A percentile compares a stretch with the other conserved stretches of the same genome.
Conservation (phyloP, 2,113 vertebrate genomes). For the Syrmaticus mikado region DNA sequence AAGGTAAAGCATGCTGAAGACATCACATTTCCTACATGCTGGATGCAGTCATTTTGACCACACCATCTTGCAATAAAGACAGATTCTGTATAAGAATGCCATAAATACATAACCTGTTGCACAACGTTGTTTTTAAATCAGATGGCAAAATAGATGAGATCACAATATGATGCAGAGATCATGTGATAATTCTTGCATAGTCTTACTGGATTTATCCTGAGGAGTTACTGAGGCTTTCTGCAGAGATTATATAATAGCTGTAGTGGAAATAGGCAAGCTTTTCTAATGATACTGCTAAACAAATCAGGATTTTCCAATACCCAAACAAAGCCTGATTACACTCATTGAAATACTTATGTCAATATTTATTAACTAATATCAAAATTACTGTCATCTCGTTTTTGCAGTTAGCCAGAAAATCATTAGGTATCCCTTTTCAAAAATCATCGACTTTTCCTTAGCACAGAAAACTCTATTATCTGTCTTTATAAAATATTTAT, state of each 20-base stretch:
- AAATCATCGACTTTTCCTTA: conserved; percentile 53
- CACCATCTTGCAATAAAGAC: neutral
- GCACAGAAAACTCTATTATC: conserved; percentile 61
- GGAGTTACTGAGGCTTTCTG: neutral
- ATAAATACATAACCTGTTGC: neutral
- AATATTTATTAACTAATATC: conserved; percentile 64
- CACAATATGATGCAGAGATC: neutral
- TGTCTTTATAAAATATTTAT: conserved; percentile 67
- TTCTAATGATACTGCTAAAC: conserved; percentile 6
- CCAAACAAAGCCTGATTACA: conserved; percentile 18
- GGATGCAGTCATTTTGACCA: neutral
- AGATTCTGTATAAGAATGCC: neutral
- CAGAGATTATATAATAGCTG: conserved; percentile 15
- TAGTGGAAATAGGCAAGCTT: conserved; percentile 26
- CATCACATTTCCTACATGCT: neutral
- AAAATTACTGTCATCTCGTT: conserved; percentile 35
- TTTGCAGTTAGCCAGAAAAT: conserved; percentile 58
- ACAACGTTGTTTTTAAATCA: neutral
- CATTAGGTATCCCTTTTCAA: conserved; percentile 38
- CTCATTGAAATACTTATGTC: conserved; percentile 53
- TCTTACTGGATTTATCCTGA: conserved; percentile 8
- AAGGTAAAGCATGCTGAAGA: neutral
- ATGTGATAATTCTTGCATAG: neutral
- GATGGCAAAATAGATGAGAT: neutral
- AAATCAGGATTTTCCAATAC: conserved; percentile 18